Evolutionary conservation across 2,113 vertebrate genomes (phyloP), one percentile per base, ranked within the genome.

Genomic region (Platysternon megacephalum): DNA sequence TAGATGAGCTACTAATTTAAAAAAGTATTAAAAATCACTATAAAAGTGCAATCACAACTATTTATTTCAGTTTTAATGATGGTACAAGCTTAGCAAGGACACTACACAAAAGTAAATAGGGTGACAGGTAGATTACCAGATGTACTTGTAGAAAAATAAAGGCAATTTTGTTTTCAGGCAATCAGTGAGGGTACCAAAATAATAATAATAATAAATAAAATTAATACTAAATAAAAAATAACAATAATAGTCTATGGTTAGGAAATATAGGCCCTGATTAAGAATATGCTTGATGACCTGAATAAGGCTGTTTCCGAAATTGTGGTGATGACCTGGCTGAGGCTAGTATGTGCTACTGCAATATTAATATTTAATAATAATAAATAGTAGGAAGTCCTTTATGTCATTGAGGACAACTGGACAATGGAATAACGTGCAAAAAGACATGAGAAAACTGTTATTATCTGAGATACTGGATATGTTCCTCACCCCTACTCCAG

Each of bases 41-140:
- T 72, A 86, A 58, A 74, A 93, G 9, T 32, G 58, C 56, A 82
- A 86, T 91, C 90, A 49, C 85, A 80, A 4, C 9, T 79, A 19
- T 76, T 90, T 90, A 46, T 91, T 91, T 85, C 58, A 55, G 26
- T 88, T 95, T 88, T 95, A 94, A 90, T 87, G 84, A 90, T 86
- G 51, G 92, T 94, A 95, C 35, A 91, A 35, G 0, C 22, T 74
- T 48, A 85, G 78, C 35, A 93, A 93, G 39, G 46, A 42, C 35
- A 22, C 9, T 32, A 51, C 9, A 9, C 85, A 76, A 87, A 8
- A 93, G 91, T 85, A 96, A 93, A 51, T 84, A 76, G 2, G 51
- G 5, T 94, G 79, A 81, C 79, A 93, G 44, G 55, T 89, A 48
- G 83, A 87, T 26, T 90, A 91, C 46, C 46, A 93, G 96, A 88